Evolutionary conservation across 2,797 vertebrate genomes (phyloP).

Genomic region (Lemur catta): DNA sequence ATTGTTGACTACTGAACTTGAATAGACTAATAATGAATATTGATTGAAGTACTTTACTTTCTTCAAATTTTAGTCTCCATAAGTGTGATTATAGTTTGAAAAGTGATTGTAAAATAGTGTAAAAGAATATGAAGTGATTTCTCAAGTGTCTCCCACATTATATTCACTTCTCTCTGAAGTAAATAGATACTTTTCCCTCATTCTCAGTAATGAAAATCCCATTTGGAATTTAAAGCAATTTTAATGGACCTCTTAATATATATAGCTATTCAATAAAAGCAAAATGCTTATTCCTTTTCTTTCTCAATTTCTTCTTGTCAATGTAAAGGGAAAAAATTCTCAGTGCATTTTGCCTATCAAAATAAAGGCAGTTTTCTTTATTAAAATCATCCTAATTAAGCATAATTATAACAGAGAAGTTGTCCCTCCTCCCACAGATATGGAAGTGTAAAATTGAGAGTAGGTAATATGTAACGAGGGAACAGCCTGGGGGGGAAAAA

Average conservation of each 20-base stretch:
- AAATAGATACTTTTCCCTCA: neutral
- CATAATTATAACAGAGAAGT: neutral
- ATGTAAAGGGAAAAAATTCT: neutral
- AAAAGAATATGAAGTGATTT: slow-evolving; percentile 33
- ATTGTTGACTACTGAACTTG: slow-evolving; percentile 44
- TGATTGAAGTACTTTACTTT: slow-evolving; percentile 46
- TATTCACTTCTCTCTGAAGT: neutral
- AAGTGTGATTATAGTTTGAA: neutral
- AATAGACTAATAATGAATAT: slow-evolving; percentile 59
- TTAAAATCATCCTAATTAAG: neutral
- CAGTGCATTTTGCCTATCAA: neutral
- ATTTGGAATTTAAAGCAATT: neutral
- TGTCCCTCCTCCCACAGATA: no score
- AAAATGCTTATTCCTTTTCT: neutral
- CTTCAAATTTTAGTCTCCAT: slow-evolving; percentile 46
- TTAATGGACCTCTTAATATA: neutral
- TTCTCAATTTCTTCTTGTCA: neutral
- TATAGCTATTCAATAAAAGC: neutral
- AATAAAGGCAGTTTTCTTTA: neutral
- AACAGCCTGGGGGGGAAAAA: no score
- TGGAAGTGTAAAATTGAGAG: no score
- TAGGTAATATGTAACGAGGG: no score
- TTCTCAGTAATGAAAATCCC: slow-evolving; percentile 26
- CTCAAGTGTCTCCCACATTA: slow-evolving; percentile 34
- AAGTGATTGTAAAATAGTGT: slow-evolving; percentile 47